phyloP scores from a whole-genome alignment of 1,140 invertebrate genomes.

The Drosophila kohkoa region DNA sequence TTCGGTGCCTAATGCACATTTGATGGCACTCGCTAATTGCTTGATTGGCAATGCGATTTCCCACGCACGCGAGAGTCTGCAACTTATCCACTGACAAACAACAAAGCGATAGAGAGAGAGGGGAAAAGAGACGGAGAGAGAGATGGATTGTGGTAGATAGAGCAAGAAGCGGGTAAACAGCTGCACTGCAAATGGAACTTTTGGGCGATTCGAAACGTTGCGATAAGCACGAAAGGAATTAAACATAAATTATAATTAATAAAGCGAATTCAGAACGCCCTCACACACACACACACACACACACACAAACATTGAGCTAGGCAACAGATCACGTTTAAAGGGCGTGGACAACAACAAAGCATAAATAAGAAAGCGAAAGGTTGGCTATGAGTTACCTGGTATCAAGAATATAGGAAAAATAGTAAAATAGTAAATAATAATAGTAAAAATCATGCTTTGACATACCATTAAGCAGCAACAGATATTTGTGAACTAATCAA shows the following conservation, averaged over 20 bases:
- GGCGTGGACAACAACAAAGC: constrained; percentile 48
- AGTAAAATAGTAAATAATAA: not conserved
- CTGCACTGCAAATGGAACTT: constrained; percentile 30
- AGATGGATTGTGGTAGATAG: too few relatives aligned
- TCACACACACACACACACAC: constrained; percentile 31
- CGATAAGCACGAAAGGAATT: constrained; percentile 61
- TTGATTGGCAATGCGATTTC: constrained; percentile 75
- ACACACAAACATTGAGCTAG: constrained; percentile 14
- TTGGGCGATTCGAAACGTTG: constrained; percentile 44
- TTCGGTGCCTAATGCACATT: constrained; percentile 68
- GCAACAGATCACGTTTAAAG: constrained; percentile 49
- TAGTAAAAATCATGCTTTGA: too few relatives aligned
- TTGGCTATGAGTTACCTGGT: not conserved
- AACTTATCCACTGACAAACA: not conserved
- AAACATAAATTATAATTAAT: constrained; percentile 81
- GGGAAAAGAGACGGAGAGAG: not conserved
- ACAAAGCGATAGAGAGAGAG: not conserved
- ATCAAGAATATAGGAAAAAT: not conserved
- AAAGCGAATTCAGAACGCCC: constrained; percentile 44
- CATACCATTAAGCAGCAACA: too few relatives aligned
- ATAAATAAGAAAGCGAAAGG: constrained; percentile 9
- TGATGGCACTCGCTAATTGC: constrained; percentile 81
- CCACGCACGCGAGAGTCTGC: constrained; percentile 55
- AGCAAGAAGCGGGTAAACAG: not conserved
- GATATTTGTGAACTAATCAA: too few relatives aligned